Conservation (phyloP, 2,113 vertebrate species). For the Eulemur rufifrons region DNA sequence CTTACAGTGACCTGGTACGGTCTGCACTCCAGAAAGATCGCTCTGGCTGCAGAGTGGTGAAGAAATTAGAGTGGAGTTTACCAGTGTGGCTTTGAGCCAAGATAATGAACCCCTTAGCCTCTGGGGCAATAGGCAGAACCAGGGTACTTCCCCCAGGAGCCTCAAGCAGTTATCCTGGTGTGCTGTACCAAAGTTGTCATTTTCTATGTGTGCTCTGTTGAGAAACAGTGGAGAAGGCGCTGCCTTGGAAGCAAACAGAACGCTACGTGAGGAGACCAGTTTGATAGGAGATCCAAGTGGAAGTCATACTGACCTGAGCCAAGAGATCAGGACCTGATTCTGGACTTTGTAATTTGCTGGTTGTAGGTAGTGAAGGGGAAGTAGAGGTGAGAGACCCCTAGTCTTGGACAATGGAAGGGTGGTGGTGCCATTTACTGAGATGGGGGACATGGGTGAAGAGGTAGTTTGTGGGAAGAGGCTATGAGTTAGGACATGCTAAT, state of each 20-base stretch:
- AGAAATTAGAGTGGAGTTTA: background rate
- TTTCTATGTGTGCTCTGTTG: background rate
- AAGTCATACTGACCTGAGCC: background rate
- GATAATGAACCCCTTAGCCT: background rate
- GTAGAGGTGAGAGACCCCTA: background rate
- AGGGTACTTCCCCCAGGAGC: background rate
- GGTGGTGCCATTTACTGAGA: background rate
- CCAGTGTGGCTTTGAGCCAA: background rate
- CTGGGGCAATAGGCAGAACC: background rate
- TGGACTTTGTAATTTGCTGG: background rate
- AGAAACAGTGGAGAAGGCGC: background rate
- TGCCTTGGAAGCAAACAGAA: background rate
- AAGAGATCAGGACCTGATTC: background rate
- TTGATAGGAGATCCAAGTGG: background rate
- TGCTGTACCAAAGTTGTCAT: background rate
- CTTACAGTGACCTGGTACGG: background rate
- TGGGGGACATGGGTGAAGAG: background rate
- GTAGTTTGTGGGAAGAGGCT: background rate
- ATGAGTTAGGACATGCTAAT: background rate
- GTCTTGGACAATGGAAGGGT: background rate
- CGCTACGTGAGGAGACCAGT: background rate
- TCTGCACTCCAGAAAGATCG: background rate
- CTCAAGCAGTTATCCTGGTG: background rate
- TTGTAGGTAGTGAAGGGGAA: background rate
- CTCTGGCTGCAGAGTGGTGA: background rate